Base-by-base conservation (phyloP, 2,888 invertebrate species). In the Trichogramma dendrolimi region DNA sequence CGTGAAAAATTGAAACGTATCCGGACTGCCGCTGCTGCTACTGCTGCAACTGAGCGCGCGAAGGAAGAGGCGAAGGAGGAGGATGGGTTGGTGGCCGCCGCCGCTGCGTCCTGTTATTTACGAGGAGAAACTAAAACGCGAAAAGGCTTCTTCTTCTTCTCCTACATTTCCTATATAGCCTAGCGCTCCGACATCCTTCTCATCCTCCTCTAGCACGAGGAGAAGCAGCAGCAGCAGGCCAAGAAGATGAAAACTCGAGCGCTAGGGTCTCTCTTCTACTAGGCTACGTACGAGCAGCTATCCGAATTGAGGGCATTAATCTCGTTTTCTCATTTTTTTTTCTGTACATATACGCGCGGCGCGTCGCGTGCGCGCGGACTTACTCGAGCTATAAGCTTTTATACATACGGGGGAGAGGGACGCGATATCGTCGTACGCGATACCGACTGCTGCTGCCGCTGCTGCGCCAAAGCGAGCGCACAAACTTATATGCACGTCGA, bases 1-100 rank as follows among this genome's bases (percentile, higher is more conserved):
- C 42, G 65, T 68, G 67, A 67, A 68, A 67, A 68, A 68, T 68
- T 68, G 68, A 67, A 64, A 66, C 64, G 63, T 60, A 68, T 61
- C 65, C 60, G 44, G 27, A 27, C 27, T 27, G 58, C 59, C 58
- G 50, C 55, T 14, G 14, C 14, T 14, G 14, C 14, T 2, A 14
- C 14, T 14, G 14, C 27, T 27, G 27, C 27, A 27, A 27, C 27
- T 27, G 27, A 27, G 27, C 27, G 27, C 27, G 27, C 27, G 27
- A 27, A 27, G 27, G 27, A 27, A 27, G 27, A 27, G 27, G 27
- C 27, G 27, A 27, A 27, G 27, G 27, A 27, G 27, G 27, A 27
- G 27, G 27, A 3, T 27, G 56, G 42, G 60, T 47, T 44, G 50
- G 55, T 43, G 39, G 50, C 46, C 50, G 50, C 46, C 50, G 52